Base-by-base conservation (phyloP, 2,888 invertebrate species). In the Pristionchus entomophagus region DNA sequence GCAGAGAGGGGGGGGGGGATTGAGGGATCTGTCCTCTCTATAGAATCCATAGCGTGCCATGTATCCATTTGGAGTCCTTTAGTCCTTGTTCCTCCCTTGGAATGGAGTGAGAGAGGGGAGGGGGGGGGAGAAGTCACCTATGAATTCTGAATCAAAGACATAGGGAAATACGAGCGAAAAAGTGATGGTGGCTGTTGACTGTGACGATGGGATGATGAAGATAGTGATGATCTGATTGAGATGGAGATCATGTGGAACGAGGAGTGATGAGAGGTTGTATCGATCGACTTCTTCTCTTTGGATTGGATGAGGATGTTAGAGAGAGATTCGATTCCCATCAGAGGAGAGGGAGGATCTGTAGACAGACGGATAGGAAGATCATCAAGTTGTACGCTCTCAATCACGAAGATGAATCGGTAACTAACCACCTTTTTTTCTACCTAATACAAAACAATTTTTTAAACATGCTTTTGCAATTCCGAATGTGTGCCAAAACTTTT, bases 211-310 rank as follows among this genome's bases (percentile, higher is more conserved):
- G 26, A 56, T 8, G 22, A 56, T 4, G n/a, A 6, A 56, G 1
- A 56, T 56, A 22, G n/a, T 2, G 19, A 17, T 51, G 51, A 51
- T 12, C 19, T 49, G 19, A 51, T 51, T 17, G n/a, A 22, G 56
- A 56, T 22, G 19, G 4, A 73, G 69, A 73, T 73, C 41, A 41
- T 41, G 69, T 73, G 0, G 69, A 73, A n/a, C 89, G 87, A 82
- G 91, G 88, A n/a, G 89, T 91, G 22, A 86, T 91, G 41, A 89
- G 92, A 45, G 92, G 92, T 17, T 92, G 92, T 80, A 87, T 92
- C 73, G 92, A 92, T 84, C 87, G 92, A 73, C 85, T 92, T 35
- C 85, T 92, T 19, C 86, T 92, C 14, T 92, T 92, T 56, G 91
- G 91, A 17, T 83, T 92, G 29, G 92, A 92, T 83, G 90, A 89